These are phyloP conservation scores for Acrossocheilus wenchowensis DNA, from an alignment of 2,797 vertebrate genomes.

Conservation along the genomic window DNA sequence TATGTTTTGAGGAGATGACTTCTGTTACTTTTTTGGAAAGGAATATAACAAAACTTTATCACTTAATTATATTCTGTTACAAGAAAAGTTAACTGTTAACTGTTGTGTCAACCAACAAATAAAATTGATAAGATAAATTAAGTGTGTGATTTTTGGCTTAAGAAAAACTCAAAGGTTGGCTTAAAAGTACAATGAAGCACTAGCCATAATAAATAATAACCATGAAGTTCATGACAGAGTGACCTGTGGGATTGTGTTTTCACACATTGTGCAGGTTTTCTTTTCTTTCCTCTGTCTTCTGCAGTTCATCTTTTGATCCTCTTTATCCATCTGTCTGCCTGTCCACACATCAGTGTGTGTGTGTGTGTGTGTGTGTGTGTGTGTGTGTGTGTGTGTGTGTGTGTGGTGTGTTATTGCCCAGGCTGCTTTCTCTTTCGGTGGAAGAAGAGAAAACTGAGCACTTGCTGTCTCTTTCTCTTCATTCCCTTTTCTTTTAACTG, in stretches of 20 bases:
- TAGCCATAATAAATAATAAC: background rate
- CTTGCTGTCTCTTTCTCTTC: background rate
- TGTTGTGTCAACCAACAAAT: background rate
- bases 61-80: background rate
- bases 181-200: background rate
- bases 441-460: slow-evolving; percentile 10
- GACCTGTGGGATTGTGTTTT: background rate
- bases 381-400: slow-evolving; percentile 14
- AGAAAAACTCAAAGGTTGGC: background rate
- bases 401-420: slow-evolving; percentile 40
- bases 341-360: slow-evolving; percentile 35
- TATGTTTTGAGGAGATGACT: background rate
- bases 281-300: slow-evolving; percentile 10
- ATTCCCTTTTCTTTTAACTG: background rate
- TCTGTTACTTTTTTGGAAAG: background rate
- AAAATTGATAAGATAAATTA: background rate
- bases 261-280: background rate
- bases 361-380: slow-evolving; percentile 18
- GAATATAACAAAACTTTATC: background rate
- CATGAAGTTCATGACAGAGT: background rate
- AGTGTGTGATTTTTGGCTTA: background rate
- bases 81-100: background rate
- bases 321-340: slow-evolving; percentile 40
- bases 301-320: slow-evolving; percentile 47
- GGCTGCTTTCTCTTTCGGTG: slow-evolving; percentile 20